These are phyloP conservation scores for Enteromius radiatus DNA, from an alignment of 2,797 vertebrate species.

Conservation along the genomic window DNA sequence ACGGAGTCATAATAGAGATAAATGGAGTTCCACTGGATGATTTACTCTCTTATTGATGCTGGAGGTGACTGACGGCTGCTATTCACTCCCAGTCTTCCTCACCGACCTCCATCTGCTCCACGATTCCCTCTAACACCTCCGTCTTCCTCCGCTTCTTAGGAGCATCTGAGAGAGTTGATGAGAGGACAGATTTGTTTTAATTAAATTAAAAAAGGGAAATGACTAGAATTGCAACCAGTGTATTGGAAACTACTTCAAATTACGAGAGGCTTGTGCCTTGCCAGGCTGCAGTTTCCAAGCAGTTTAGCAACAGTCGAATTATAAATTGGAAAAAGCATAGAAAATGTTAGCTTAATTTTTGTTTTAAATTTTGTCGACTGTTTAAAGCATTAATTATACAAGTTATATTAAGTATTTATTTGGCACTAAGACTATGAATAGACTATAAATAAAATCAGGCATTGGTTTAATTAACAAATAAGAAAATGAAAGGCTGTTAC, in stretches of 20 bases:
- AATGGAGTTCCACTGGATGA: slow-evolving; percentile 34
- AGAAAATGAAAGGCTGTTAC: background rate
- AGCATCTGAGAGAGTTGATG: slow-evolving; percentile 73
- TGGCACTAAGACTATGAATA: background rate
- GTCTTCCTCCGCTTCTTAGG: slow-evolving; percentile 81
- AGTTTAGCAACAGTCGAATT: slow-evolving; percentile 14
- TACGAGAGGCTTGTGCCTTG: background rate
- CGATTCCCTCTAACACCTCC: slow-evolving; percentile 84
- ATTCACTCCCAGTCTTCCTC: slow-evolving; percentile 60
- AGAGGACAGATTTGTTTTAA: background rate
- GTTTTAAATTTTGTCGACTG: background rate
- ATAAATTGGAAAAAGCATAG: background rate
- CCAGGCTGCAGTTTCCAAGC: background rate
- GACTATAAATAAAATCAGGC: background rate
- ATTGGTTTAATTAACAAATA: background rate
- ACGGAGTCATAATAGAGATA: slow-evolving; percentile 33
- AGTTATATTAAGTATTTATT: background rate
- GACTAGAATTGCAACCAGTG: background rate
- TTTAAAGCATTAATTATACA: background rate
- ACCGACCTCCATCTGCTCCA: slow-evolving; percentile 86
- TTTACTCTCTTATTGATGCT: slow-evolving; percentile 46
- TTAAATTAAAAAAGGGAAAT: slow-evolving; percentile 13
- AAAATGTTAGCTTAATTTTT: background rate
- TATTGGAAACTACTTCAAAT: background rate
- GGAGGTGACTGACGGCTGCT: slow-evolving; percentile 46